These are phyloP conservation scores for Zoanthus gigantus DNA, from an alignment of 92 coral and sea anemone species.

Conservation along the genomic window DNA sequence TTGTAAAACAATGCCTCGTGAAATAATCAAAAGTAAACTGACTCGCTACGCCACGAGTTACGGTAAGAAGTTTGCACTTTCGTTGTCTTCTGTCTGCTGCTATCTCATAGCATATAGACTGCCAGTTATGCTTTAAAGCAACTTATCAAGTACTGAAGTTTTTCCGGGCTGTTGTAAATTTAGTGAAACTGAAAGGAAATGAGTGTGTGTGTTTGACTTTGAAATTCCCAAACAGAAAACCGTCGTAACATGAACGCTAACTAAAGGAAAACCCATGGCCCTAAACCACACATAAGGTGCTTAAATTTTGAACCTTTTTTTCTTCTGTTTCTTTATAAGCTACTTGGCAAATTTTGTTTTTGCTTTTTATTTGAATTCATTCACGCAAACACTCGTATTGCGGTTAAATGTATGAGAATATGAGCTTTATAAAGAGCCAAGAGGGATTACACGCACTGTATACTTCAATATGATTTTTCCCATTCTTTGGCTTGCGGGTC, in stretches of 20 bases:
- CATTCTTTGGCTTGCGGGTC: background rate
- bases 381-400: constrained; percentile 30
- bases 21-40: constrained; percentile 99
- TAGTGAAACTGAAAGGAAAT: constrained; percentile 21
- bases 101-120: constrained; percentile 45
- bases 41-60: constrained; percentile 96
- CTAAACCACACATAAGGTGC: constrained; percentile 65
- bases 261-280: constrained; percentile 90
- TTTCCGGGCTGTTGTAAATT: constrained; percentile 9
- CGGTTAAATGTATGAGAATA: background rate
- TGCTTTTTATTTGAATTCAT: background rate
- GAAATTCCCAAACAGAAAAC: constrained; percentile 52
- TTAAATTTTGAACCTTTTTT: constrained; percentile 39
- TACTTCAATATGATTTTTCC: background rate
- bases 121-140: constrained; percentile 44
- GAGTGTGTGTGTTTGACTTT: constrained; percentile 33
- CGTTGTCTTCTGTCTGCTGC: constrained; percentile 60
- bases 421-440: background rate
- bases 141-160: constrained; percentile 20
- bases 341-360: background rate
- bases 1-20: constrained; percentile 99
- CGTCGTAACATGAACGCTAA: constrained; percentile 61
- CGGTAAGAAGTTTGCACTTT: constrained; percentile 83
- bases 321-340: background rate
- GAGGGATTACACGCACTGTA: constrained; percentile 20